phyloP scores from a whole-genome alignment of 37 sponge, comb jelly and placozoan species.

The Agelas oroides region DNA sequence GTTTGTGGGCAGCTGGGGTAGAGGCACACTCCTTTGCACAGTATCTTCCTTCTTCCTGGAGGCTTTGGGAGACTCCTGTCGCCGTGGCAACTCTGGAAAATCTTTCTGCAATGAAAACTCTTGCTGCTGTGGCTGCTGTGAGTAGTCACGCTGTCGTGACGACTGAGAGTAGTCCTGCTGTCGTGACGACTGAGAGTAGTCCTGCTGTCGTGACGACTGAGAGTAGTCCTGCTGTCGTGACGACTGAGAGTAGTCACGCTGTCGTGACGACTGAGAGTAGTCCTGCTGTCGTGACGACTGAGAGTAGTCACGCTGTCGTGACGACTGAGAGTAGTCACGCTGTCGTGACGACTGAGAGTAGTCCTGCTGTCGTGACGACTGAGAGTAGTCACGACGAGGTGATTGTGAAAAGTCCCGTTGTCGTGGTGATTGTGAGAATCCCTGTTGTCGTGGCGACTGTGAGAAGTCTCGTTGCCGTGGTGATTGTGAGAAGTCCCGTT shows the following conservation, averaged over 20 bases:
- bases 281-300: neutral
- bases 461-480: neutral
- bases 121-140: neutral
- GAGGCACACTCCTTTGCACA: neutral
- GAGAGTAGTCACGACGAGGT: neutral
- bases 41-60: no score
- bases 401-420: neutral
- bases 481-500: neutral
- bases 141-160: neutral
- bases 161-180: neutral
- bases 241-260: neutral
- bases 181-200: neutral
- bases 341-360: neutral
- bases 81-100: neutral
- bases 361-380: neutral
- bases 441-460: neutral
- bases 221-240: neutral
- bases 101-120: no score
- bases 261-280: neutral
- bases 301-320: neutral
- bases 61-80: neutral
- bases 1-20: conserved; percentile 21
- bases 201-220: neutral
- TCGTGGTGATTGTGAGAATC: neutral
- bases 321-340: neutral